phyloP scores from a whole-genome alignment of 92 coral and sea anemone genomes.

The Blastomussa wellsi region DNA sequence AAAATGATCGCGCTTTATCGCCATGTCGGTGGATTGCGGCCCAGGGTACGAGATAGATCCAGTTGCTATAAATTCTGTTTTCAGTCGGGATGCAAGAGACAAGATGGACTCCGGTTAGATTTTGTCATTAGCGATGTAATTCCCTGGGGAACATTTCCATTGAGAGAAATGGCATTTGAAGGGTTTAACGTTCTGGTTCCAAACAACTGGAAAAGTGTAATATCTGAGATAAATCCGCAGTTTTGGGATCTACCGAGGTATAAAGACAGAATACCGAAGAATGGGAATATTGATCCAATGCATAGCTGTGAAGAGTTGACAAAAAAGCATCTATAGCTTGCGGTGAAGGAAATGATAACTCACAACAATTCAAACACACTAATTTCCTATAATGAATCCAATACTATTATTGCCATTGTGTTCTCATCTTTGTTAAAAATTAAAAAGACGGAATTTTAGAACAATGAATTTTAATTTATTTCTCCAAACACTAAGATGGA shows the following conservation, averaged over 20 bases:
- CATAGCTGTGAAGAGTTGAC: conserved; percentile 56
- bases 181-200: conserved; percentile 68
- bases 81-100: conserved; percentile 48
- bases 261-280: background rate
- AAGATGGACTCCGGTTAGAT: conserved; percentile 66
- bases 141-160: conserved; percentile 42
- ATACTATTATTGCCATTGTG: no score
- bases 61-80: conserved; percentile 68
- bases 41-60: conserved; percentile 58
- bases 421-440: no score
- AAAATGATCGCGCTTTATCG: conserved; percentile 55
- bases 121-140: conserved; percentile 16
- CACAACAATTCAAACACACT: no score
- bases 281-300: conserved; percentile 51
- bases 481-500: no score
- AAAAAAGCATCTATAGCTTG: background rate
- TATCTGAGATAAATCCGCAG: conserved; percentile 40
- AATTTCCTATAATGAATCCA: no score
- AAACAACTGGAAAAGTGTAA: conserved; percentile 51
- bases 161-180: conserved; percentile 60
- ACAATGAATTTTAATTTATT: no score
- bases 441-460: no score
- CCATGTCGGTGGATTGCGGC: conserved; percentile 27
- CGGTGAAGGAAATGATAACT: no score
- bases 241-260: conserved; percentile 55